A percentile compares a stretch with the other conserved stretches of the same genome.
Evolutionary conservation across 2,113 vertebrate genomes (phyloP).

Genomic region (Todiramphus saurophagus): DNA sequence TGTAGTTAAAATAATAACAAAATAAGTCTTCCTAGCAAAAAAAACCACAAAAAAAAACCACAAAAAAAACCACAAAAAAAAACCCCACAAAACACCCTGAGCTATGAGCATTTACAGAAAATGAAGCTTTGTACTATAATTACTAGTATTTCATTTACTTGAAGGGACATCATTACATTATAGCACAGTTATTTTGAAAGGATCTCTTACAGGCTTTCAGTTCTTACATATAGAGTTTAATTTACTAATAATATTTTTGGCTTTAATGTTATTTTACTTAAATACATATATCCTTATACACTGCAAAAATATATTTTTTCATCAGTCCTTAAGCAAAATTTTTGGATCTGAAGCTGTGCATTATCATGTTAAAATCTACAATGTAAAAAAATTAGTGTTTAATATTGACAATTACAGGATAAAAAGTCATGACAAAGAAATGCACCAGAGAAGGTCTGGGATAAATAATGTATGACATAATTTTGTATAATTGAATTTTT

Average conservation of each 20-base stretch:
- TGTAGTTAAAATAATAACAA: background rate
- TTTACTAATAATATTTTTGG: background rate
- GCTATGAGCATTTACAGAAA: background rate
- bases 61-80: too few relatives aligned
- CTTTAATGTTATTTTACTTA: background rate
- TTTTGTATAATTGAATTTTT: background rate
- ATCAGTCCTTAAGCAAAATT: background rate
- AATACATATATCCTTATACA: background rate
- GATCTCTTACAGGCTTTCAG: background rate
- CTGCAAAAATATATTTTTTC: background rate
- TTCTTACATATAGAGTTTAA: background rate
- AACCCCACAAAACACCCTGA: background rate
- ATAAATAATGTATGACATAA: background rate
- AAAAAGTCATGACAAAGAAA: background rate
- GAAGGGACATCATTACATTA: background rate
- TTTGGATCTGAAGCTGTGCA: background rate
- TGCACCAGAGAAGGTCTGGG: background rate
- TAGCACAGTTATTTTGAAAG: background rate
- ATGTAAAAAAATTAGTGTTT: background rate
- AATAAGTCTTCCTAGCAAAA: background rate
- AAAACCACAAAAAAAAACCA: background rate
- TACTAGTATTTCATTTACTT: background rate
- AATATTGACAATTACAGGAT: background rate
- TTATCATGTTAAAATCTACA: background rate
- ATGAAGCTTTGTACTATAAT: background rate